Evolutionary conservation across 1,140 invertebrate species (phyloP), one percentile per base, ranked within the genome.

Genomic region (Zophobas morio): DNA sequence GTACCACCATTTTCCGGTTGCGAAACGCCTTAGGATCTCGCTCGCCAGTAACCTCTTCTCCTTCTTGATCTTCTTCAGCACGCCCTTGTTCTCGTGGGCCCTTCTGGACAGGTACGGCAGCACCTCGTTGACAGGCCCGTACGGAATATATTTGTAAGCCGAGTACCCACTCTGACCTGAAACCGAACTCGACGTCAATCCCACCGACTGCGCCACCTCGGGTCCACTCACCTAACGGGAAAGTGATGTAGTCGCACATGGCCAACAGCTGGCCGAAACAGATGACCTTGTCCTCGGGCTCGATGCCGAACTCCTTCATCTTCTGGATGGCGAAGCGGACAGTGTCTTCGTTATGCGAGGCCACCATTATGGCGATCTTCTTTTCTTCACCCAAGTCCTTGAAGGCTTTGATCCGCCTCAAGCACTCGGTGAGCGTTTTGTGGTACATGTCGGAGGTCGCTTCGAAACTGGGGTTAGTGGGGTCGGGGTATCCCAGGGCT

Each of bases 211-310:
- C 42, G 8, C 36, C n/a, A 60, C n/a, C n/a, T 20, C n/a, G 4
- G 53, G n/a, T 34, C n/a, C 57, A 2, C 90, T 88, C 87, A 98
- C 97, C 97, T 79, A 99, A 89, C 36, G 96, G 96, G 89, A 98
- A 98, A 74, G 96, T 98, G 84, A 99, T 93, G 84, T 99, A 98
- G 88, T 99, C 98, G 88, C 98, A 99, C 98, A 99, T 99, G 86
- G 97, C 98, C 70, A 98, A 90, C 75, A 99, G 90, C 87, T 99
- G 98, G 6, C 97, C 98, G 88, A 99, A 99, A 88, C 97, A 99
- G 76, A 99, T 97, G 3, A 98, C 94, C 87, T 96, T 94, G 84
- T 98, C 96, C 78, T 94, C 92, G 0, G 96, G 96, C 75, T 92
- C 92, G 83, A 99, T 95, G 60, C 92, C 92, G 83, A 95, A 93